Conservation (phyloP, 2,113 vertebrate genomes). For the Chloebia gouldiae region DNA sequence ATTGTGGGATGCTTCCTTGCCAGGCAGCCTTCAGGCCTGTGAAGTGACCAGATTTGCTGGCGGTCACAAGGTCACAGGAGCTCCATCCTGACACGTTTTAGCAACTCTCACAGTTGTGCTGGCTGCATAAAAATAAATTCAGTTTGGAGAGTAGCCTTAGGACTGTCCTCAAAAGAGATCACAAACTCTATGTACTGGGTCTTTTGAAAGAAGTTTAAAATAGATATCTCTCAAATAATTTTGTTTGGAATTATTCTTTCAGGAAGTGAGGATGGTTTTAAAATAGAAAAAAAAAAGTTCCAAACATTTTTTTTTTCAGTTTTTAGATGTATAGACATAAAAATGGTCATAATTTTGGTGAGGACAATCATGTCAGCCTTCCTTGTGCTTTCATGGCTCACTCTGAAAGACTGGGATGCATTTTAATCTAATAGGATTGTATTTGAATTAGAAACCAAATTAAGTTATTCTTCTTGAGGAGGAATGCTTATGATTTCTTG, state of each 20-base stretch:
- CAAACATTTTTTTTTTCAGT: not conserved
- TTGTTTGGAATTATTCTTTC: not conserved
- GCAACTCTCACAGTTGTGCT: not conserved
- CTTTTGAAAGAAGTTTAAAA: not conserved
- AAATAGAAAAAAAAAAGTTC: not conserved
- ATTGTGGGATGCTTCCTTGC: not conserved
- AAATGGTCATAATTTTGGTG: not conserved
- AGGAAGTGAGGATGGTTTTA: not conserved
- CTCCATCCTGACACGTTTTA: not conserved
- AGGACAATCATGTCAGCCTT: not conserved
- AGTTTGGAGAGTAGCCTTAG: not conserved
- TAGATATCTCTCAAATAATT: not conserved
- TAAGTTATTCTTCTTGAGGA: not conserved
- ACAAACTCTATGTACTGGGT: not conserved
- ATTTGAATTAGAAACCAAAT: not conserved
- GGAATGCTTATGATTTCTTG: not conserved
- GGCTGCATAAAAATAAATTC: not conserved
- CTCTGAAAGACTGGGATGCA: not conserved
- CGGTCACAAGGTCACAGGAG: accelerated
- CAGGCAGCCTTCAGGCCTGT: not conserved
- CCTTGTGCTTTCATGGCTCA: not conserved
- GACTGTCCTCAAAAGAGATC: not conserved
- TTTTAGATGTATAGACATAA: not conserved
- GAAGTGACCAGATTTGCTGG: not conserved
- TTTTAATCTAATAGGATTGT: not conserved